Evolutionary conservation across 2,113 vertebrate genomes (phyloP).

Genomic region (Sylvicapra grimmia): DNA sequence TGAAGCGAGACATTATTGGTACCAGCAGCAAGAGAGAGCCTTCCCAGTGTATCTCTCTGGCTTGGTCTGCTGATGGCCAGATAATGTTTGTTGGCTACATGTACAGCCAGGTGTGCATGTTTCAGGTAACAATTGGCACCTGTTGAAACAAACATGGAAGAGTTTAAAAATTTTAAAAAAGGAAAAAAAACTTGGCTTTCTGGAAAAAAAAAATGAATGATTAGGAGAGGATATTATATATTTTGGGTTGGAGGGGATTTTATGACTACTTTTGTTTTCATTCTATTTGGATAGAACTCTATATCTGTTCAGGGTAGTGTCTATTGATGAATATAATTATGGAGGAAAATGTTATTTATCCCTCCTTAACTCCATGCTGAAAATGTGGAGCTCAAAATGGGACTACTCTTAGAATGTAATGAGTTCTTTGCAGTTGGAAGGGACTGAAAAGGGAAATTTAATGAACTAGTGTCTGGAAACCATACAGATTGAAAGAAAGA

Average conservation of each 20-base stretch:
- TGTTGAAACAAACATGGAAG: not conserved
- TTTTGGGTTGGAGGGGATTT: not conserved
- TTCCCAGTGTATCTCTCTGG: not conserved
- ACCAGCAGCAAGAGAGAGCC: not conserved
- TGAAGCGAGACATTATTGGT: slow-evolving; percentile 92
- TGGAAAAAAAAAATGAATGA: not conserved
- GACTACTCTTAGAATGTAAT: not conserved
- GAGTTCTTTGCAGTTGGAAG: not conserved
- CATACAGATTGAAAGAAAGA: not conserved
- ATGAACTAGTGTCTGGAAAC: not conserved
- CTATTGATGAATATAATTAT: not conserved
- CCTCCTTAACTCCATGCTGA: not conserved
- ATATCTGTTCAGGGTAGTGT: not conserved
- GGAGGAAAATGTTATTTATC: not conserved
- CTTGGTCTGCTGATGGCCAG: not conserved
- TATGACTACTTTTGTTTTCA: not conserved
- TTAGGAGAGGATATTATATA: not conserved
- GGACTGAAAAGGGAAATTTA: not conserved
- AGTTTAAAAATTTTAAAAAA: not conserved
- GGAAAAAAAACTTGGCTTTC: not conserved
- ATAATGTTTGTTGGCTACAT: not conserved
- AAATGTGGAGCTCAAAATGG: not conserved
- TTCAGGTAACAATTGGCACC: not conserved
- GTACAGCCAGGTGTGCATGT: not conserved
- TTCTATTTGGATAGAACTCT: not conserved